These are phyloP conservation scores for Sesamia nonagrioides DNA, from an alignment of 1,140 invertebrate species.

Conservation along the genomic window DNA sequence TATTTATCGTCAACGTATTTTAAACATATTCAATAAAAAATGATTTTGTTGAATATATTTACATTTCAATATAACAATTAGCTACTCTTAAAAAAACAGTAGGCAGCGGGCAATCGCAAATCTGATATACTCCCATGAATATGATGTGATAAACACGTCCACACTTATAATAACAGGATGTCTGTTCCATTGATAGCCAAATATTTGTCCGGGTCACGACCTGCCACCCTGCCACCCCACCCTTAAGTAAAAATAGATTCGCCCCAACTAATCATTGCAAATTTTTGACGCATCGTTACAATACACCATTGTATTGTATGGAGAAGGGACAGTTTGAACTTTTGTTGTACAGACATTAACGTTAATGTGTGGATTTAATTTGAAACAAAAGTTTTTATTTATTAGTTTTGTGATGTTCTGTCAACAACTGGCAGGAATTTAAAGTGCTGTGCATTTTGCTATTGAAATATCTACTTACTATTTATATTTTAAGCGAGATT, in stretches of 20 bases:
- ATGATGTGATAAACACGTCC: background rate
- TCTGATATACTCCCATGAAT: background rate
- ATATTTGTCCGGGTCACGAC: constrained; percentile 70
- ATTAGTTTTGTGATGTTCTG: background rate
- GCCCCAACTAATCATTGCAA: constrained; percentile 69
- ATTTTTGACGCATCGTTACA: constrained; percentile 56
- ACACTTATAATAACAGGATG: constrained; percentile 38
- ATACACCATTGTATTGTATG: constrained; percentile 27
- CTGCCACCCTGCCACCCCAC: constrained; percentile 59
- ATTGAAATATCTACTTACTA: no score
- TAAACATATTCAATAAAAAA: no score
- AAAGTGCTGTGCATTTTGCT: no score
- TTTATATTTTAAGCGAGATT: no score
- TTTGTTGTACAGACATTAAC: constrained; percentile 19
- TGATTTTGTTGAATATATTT: no score
- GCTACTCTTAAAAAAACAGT: background rate
- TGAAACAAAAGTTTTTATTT: constrained; percentile 37
- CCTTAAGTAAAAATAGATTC: constrained; percentile 65
- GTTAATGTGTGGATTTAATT: constrained; percentile 9
- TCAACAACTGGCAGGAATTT: no score
- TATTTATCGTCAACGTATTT: no score
- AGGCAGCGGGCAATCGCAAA: background rate
- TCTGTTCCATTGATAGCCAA: constrained; percentile 56
- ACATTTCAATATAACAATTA: no score
- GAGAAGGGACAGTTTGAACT: constrained; percentile 23